A percentile compares a stretch with the other conserved stretches of the same genome.
Evolutionary conservation across 2,888 invertebrate genomes (phyloP).

Genomic region (Brenthis ino): DNA sequence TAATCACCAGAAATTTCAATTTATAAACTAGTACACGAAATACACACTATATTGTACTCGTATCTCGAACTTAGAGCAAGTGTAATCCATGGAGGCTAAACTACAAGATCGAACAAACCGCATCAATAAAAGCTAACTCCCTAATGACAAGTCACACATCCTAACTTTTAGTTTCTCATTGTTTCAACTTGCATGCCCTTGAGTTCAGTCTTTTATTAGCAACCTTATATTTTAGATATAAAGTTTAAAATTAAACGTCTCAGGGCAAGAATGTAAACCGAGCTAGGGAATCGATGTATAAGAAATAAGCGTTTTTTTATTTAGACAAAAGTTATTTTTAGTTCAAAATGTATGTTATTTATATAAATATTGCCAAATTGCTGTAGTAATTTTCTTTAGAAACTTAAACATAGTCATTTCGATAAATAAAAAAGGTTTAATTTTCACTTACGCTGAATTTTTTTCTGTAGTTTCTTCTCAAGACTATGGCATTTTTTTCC

Average conservation of each 20-base stretch:
- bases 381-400: too few relatives aligned
- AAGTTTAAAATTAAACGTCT: background rate
- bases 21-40: too few relatives aligned
- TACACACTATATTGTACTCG: background rate
- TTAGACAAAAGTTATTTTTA: background rate
- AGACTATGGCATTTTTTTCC: too few relatives aligned
- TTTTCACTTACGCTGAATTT: too few relatives aligned
- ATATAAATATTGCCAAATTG: too few relatives aligned
- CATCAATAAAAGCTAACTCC: conserved; percentile 38
- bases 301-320: conserved; percentile 8
- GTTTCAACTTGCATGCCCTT: conserved; percentile 31
- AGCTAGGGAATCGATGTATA: conserved; percentile 1
- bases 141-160: conserved; percentile 41
- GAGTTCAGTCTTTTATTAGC: background rate
- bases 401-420: too few relatives aligned
- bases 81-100: conserved; percentile 24
- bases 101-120: conserved; percentile 37
- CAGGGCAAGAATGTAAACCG: background rate
- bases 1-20: too few relatives aligned
- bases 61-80: conserved; percentile 19
- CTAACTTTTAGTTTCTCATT: conserved; percentile 41
- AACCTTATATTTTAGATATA: background rate
- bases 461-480: too few relatives aligned
- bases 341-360: too few relatives aligned
- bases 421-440: too few relatives aligned